Percentiles rank a stretch among this genome's conserved stretches.
Evolutionary conservation across 2,113 vertebrate species (phyloP).

Genomic region (Oreotragus oreotragus): DNA sequence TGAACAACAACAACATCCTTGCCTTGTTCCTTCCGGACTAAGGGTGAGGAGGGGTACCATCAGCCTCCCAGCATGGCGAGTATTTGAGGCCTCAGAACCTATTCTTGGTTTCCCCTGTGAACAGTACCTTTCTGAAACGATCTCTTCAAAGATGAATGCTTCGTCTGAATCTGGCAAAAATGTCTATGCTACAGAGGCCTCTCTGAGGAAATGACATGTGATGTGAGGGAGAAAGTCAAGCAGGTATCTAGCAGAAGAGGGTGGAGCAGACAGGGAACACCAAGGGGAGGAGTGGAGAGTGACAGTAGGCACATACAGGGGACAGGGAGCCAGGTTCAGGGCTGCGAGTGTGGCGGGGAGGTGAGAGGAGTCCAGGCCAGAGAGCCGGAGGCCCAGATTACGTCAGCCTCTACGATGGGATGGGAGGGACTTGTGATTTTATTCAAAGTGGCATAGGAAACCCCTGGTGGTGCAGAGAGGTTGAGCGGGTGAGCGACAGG

Average conservation of each 20-base stretch:
- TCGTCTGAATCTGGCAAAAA: background rate
- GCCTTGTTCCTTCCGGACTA: background rate
- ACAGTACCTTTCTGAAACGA: background rate
- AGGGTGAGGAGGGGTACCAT: background rate
- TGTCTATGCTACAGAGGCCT: no score
- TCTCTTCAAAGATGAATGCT: background rate
- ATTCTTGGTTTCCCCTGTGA: background rate
- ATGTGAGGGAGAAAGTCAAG: background rate
- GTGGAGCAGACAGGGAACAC: background rate
- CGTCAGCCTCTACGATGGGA: rapidly evolving
- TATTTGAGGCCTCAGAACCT: background rate
- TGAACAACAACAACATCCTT: background rate
- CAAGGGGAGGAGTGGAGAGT: background rate
- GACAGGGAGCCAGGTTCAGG: background rate
- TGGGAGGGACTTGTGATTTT: background rate
- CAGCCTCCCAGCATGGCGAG: background rate
- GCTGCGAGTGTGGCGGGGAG: background rate
- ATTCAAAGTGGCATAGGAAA: background rate
- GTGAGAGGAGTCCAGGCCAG: background rate
- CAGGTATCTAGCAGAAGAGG: background rate
- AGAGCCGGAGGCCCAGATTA: background rate
- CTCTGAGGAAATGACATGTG: background rate
- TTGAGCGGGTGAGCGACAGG: background rate
- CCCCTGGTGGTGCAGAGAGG: background rate
- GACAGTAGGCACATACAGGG: background rate